Base-by-base conservation (phyloP, 2,797 vertebrate genomes). In the Gymnothorax reevesii region DNA sequence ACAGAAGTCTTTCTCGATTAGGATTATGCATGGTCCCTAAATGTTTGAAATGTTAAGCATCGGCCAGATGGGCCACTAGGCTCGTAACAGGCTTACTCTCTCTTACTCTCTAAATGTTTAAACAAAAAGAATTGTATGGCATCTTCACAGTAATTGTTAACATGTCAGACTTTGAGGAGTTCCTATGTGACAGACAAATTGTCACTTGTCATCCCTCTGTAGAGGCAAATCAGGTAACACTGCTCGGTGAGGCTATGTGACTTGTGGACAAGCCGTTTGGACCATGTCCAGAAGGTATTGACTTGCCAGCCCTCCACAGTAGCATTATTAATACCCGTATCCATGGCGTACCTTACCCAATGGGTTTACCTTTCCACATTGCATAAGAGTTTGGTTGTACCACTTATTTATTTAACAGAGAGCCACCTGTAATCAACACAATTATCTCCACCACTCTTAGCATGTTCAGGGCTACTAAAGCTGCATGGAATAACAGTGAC, bases 81-180 rank as follows among this genome's bases (percentile, higher is more conserved):
- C 33, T 42, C 33, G 33, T 2, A 42, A 42, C 33, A 42, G 33
- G 33, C 33, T 42, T 42, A 42, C 33, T 42, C 33, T 42, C 33
- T 42, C 33, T 42, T 42, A 42, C 33, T 80, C 52, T 22, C 22
- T n/a, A 80, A 80, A 55, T 55, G 12, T 22, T 49, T 80, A 2
- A 12, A 42, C 7, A 27, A 84, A 22, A 57, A 10, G 27, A n/a
- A 9, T 17, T 57, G 52, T 33, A 17, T 4, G 27, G 12, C 6
- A 13, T 10, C 3, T 15, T 87, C 91, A 95, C 93, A 91, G 90
- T 87, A 83, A 82, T 88, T 90, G 91, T 91, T 91, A 88, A 86
- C 80, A 82, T 86, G 93, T 93, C 92, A 93, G 13, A 80, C 33
- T n/a, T 69, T 25, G 57, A 12, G 42, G 42, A 15, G 57, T 20